Evolutionary conservation across 2,113 vertebrate species (phyloP).

Genomic region (Ascaphus truei): DNA sequence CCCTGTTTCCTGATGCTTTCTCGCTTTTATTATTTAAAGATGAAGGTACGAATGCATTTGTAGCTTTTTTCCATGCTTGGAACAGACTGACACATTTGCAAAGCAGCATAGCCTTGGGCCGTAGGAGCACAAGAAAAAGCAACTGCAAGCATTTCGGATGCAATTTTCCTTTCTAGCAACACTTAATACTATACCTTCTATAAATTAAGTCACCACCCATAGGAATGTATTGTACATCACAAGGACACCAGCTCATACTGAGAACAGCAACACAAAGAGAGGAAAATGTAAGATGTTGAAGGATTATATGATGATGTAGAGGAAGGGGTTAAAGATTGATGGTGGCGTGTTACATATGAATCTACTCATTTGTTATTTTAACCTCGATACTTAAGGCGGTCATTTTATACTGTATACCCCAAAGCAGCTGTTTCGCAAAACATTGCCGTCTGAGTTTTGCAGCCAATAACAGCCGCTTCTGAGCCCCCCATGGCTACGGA

Average conservation of each 20-base stretch:
- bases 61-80: too few relatives aligned
- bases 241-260: slow-evolving; percentile 93
- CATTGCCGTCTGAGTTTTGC: too few relatives aligned
- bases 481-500: too few relatives aligned
- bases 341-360: neutral
- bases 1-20: too few relatives aligned
- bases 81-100: slow-evolving; percentile 37
- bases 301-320: slow-evolving; percentile 26
- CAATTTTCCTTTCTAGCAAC: slow-evolving; percentile 27
- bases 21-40: too few relatives aligned
- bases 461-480: too few relatives aligned
- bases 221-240: slow-evolving; percentile 62
- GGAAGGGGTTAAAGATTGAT: neutral
- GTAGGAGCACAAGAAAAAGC: slow-evolving; percentile 15
- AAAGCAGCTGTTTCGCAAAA: too few relatives aligned
- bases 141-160: neutral
- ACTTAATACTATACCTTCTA: slow-evolving; percentile 78
- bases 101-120: slow-evolving; percentile 18
- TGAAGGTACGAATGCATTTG: too few relatives aligned
- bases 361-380: too few relatives aligned
- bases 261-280: slow-evolving; percentile 56
- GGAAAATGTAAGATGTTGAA: slow-evolving; percentile 53
- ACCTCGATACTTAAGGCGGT: too few relatives aligned
- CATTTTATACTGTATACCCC: too few relatives aligned
- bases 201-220: slow-evolving; percentile 72